Evolutionary conservation across 1,140 invertebrate species (phyloP), one percentile per base, ranked within the genome.

Genomic region (Penaeus japonicus): DNA sequence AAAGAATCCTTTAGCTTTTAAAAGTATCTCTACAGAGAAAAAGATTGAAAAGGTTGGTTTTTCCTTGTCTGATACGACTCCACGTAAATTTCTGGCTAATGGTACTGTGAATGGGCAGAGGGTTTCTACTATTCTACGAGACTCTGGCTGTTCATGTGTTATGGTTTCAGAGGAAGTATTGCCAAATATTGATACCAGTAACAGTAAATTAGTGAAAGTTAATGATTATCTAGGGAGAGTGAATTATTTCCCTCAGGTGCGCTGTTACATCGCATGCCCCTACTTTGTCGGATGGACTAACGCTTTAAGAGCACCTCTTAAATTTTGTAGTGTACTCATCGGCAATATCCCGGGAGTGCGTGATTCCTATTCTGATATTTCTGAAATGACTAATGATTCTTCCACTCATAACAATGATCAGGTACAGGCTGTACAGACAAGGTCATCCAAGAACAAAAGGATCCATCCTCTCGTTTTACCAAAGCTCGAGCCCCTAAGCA

Each of bases 251-350:
- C 87, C 87, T 15, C 32, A 70, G 10, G 30, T 88, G 15, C 62
- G 75, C 32, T 83, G 87, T 54, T 82, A 65, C 24, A 70, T 88
- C 20, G 7, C 27, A 10, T 82, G 87, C 70, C 54, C 53, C 22
- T 83, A 30, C 22, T 88, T 32, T 83, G 55, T 1, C 18, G 87
- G 85, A 12, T 88, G 87, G 87, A 32, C 75, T 53, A 24, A 88
- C 3, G 87, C 79, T 1, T 35, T 79, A n/a, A 30, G 79, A 27
- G 87, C 79, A 24, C 87, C 87, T 4, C 65, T 88, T 4, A 62
- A 83, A 47, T 79, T 15, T n/a, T 87, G 85, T n/a, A 80, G 78
- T 80, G 17, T 54, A 17, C 78, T 54, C 17, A 35, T 87, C 65
- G 73, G 77, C 4, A 80, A 79, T 62, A 53, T 80, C 80, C 17